These are phyloP conservation scores for Coracopsis vasa DNA, from an alignment of 2,113 vertebrate genomes.

Conservation along the genomic window DNA sequence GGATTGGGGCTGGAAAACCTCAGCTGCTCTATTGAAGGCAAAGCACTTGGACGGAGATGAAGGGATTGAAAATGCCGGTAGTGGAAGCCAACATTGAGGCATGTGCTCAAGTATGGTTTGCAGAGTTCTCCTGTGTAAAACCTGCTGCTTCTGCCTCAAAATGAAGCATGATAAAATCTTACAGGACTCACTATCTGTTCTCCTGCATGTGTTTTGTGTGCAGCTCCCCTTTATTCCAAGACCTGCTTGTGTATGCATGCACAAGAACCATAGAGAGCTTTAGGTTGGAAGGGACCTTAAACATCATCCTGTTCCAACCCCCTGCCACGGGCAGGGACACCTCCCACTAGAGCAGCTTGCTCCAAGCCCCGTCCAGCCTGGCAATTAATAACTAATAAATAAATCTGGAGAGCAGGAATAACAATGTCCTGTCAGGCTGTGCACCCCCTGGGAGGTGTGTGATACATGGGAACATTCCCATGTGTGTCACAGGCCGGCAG, in stretches of 20 bases:
- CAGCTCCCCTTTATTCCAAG: neutral
- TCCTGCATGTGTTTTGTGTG: too few species aligned
- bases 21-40: neutral
- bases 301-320: neutral
- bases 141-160: neutral
- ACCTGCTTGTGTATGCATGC: neutral
- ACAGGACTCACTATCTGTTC: neutral
- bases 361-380: neutral
- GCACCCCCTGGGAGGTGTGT: neutral
- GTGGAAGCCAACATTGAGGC: too few species aligned
- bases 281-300: neutral
- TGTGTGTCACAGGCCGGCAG: neutral
- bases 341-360: neutral
- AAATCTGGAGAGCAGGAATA: neutral
- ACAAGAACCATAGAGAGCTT: neutral
- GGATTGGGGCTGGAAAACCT: neutral
- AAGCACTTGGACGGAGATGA: neutral
- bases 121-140: neutral
- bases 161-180: neutral
- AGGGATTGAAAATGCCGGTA: too few species aligned
- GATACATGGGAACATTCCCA: rapidly evolving
- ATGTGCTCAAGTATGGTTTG: neutral
- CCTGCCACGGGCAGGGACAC: neutral
- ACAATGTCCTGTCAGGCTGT: neutral
- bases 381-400: neutral